Conservation (phyloP, 2,888 invertebrate species). For the Prosopocoilus inquinatus region DNA sequence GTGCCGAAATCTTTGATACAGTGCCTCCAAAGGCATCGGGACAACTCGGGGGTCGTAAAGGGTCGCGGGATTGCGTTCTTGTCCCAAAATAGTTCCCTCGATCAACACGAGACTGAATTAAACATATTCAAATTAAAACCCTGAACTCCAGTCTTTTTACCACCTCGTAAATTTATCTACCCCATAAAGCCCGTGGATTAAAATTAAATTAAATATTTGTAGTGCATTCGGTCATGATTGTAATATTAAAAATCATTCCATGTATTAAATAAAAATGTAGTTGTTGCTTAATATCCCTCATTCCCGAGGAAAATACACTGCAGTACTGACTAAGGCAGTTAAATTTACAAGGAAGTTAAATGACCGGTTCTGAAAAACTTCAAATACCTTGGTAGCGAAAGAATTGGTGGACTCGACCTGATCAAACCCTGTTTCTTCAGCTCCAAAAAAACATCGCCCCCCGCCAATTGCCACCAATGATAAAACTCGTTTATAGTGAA, state of each 20-base stretch:
- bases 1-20: slow-evolving; percentile 73
- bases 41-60: slow-evolving; percentile 72
- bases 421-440: slow-evolving; percentile 89
- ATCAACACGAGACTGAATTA: slow-evolving; percentile 72
- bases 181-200: too few species aligned
- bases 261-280: too few species aligned
- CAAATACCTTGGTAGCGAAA: slow-evolving; percentile 71
- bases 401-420: slow-evolving; percentile 78
- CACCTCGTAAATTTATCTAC: too few species aligned
- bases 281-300: too few species aligned
- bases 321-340: too few species aligned
- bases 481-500: slow-evolving; percentile 78
- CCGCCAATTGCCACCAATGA: slow-evolving; percentile 93
- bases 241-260: too few species aligned
- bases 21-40: slow-evolving; percentile 65
- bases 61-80: slow-evolving; percentile 70
- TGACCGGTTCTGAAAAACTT: too few species aligned
- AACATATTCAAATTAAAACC: slow-evolving; percentile 6
- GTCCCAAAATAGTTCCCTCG: slow-evolving; percentile 81
- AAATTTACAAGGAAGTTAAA: too few species aligned
- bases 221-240: too few species aligned
- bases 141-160: too few species aligned
- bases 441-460: slow-evolving; percentile 89
- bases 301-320: too few species aligned
- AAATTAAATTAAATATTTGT: too few species aligned